These are phyloP conservation scores for Bettongia penicillata DNA, from an alignment of 2,113 vertebrate genomes.

Conservation along the genomic window DNA sequence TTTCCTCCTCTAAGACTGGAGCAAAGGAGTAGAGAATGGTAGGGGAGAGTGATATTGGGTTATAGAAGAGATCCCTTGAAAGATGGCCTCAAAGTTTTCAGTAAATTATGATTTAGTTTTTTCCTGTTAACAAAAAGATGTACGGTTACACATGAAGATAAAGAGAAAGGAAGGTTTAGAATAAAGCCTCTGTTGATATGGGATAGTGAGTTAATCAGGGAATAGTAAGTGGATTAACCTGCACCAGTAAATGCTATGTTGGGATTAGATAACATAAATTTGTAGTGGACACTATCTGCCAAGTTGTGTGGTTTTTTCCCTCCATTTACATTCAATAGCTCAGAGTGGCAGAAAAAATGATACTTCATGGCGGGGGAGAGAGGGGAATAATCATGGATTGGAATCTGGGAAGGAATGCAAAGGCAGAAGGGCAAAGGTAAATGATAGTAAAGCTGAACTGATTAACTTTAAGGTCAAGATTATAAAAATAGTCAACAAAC, in stretches of 20 bases:
- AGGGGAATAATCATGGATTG: background rate
- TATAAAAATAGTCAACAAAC: background rate
- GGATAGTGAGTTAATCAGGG: background rate
- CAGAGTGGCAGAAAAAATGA: background rate
- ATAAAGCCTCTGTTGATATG: background rate
- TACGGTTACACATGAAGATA: background rate
- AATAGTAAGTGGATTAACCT: background rate
- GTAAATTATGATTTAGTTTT: background rate
- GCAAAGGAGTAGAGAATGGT: background rate
- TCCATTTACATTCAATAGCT: background rate
- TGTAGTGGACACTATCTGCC: background rate
- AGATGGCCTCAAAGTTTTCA: background rate
- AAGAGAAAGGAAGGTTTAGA: background rate
- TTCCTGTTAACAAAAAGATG: background rate
- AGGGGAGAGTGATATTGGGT: background rate
- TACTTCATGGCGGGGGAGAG: background rate
- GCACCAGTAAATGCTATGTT: background rate
- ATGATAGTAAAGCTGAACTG: background rate
- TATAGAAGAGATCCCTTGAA: background rate
- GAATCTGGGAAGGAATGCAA: background rate
- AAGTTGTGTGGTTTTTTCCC: background rate
- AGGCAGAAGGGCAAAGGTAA: background rate
- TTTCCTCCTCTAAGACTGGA: background rate
- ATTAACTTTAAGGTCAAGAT: background rate
- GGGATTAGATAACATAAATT: background rate